Base-by-base conservation (phyloP, 2,888 invertebrate species). In the Drosophila peninsularis region DNA sequence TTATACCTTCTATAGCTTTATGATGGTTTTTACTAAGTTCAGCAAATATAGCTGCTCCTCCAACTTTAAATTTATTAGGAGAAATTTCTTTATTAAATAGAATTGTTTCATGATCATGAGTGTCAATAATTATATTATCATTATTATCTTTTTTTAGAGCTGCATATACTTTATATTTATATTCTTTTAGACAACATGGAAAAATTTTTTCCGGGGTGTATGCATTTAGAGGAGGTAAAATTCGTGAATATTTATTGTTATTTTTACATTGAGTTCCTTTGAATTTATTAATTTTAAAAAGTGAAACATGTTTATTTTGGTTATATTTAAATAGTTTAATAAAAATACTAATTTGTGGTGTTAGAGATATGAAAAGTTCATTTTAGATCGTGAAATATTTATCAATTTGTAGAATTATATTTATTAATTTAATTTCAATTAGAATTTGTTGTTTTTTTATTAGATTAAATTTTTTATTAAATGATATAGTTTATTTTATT, bases 261-360 rank as follows among this genome's bases (percentile, higher is more conserved):
- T 84, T 94, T 81, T 92, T 95, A 88, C 94, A 95, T 94, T 94
- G 94, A 92, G 89, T 95, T 74, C 94, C 94, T 82, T 93, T 95
- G 93, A 95, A 94, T 94, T 90, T 95, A 82, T 90, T 94, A 91
- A 91, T 95, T 93, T 91, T 95, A 90, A 94, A 93, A 79, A 90
- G 93, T 87, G 94, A 94, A 90, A 92, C 92, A 87, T 90, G 92
- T 90, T 89, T 93, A 90, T 91, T 93, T 90, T 94, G 93, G 90
- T 91, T 94, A 92, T 93, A 93, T 92, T 92, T 94, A 94, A 94
- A 94, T 93, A 95, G 17, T 94, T 95, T 95, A 94, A 75, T 50
- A 77, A 94, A 94, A 95, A 95, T 94, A 92, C 94, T 94, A 94
- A 94, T 94, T 95, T 95, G 94, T 95, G 94, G 93, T 86, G 66